Evolutionary conservation across 2,113 vertebrate species (phyloP).

Genomic region (Cranoglanis bouderius): DNA sequence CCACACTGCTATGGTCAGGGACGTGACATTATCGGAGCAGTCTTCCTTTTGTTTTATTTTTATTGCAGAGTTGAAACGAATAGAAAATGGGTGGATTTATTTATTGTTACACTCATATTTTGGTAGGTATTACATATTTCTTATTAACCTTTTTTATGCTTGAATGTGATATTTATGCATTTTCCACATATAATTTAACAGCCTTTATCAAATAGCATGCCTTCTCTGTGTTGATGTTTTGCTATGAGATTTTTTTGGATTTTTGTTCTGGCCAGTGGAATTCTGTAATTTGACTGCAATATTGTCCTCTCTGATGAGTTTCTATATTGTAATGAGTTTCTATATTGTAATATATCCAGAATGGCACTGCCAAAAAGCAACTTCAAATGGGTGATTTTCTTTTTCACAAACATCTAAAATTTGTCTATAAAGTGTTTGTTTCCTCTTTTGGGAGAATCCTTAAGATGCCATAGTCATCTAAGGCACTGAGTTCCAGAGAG

Average conservation of each 20-base stretch:
- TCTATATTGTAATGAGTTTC: not conserved
- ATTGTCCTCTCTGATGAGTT: not conserved
- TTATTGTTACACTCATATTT: not conserved
- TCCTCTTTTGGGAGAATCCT: not conserved
- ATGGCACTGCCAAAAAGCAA: not conserved
- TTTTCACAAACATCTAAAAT: not conserved
- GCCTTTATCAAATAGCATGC: not conserved
- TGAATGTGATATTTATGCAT: not conserved
- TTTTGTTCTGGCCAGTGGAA: not conserved
- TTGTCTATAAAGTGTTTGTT: not conserved
- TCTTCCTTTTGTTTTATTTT: not conserved
- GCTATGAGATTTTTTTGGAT: not conserved
- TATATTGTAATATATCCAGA: not conserved
- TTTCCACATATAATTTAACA: not conserved
- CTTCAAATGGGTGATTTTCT: not conserved
- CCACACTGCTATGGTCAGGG: not conserved
- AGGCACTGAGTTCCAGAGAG: not conserved
- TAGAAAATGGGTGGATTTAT: not conserved
- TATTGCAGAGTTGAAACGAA: not conserved
- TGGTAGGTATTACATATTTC: not conserved
- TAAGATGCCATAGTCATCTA: not conserved
- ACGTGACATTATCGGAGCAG: not conserved
- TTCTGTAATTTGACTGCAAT: not conserved
- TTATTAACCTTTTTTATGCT: not conserved
- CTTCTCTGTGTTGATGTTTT: not conserved